A percentile compares a stretch with the other conserved stretches of the same genome.
phyloP scores from a whole-genome alignment of 2,797 vertebrate genomes.

The Lithobates pipiens region DNA sequence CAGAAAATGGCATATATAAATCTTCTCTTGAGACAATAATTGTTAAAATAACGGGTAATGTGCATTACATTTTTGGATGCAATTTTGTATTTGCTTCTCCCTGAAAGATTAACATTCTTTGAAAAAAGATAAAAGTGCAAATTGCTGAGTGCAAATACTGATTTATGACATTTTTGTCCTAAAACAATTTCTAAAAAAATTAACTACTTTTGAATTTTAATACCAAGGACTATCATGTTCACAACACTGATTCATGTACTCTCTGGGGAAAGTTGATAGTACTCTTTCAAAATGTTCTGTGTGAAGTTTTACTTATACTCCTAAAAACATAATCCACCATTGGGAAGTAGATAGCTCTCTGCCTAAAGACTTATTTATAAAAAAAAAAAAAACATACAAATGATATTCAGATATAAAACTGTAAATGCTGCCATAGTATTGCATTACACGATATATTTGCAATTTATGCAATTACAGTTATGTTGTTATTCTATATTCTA shows the following conservation, averaged over 20 bases:
- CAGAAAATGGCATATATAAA: slow-evolving; percentile 65
- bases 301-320: background rate
- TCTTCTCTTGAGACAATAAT: slow-evolving; percentile 57
- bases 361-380: background rate
- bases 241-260: background rate
- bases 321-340: background rate
- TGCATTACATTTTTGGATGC: slow-evolving; percentile 39
- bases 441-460: no score
- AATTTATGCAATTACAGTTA: no score
- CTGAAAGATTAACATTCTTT: slow-evolving; percentile 35
- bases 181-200: slow-evolving; percentile 15
- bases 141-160: slow-evolving; percentile 22
- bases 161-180: slow-evolving; percentile 32
- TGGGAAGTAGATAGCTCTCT: background rate
- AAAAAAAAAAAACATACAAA: no score
- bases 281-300: background rate
- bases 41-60: slow-evolving; percentile 52
- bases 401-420: no score
- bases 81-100: slow-evolving; percentile 49
- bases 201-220: slow-evolving; percentile 10
- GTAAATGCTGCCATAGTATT: no score
- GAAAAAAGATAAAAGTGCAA: slow-evolving; percentile 25
- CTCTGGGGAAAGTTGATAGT: background rate
- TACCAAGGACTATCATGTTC: background rate
- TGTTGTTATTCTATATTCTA: no score